Evolutionary conservation across 2,797 vertebrate genomes (phyloP), one percentile per base, ranked within the genome.

Genomic region (Pteropus rufus): DNA sequence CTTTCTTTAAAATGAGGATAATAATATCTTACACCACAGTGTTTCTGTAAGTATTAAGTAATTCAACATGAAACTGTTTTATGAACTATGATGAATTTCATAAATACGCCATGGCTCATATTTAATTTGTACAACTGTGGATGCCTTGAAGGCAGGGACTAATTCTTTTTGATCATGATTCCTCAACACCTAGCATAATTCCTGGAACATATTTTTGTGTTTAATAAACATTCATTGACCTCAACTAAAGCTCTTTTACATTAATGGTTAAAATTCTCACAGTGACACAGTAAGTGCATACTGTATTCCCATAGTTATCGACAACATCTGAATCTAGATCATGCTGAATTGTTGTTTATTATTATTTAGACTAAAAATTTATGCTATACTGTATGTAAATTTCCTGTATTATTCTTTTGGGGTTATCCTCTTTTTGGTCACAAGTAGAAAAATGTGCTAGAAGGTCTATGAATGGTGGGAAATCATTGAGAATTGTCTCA

Each of bases 21-120:
- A n/a, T 62, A 77, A 56, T 77, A 64, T 70, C 26, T 85, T 81
- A 76, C 2, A 73, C 79, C 31, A 89, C 49, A 92, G 14, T 3
- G 36, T 93, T 96, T 96, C n/a, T 36, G 7, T 83, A 95, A 76
- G 67, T 88, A 91, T 79, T 72, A 93, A 72, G 24, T 76, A 75
- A 86, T 79, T 93, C 70, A 67, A 62, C 72, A 7, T 70, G 34
- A 92, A 89, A 69, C 65, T 60, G 3, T 60, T 89, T 82, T 65
- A 69, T 92, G 56, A 93, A 73, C 52, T 82, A 58, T 60, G 15
- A 82, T 10, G 69, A 81, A 46, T 75, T 64, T 92, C 69, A 39
- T 75, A 85, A 72, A 18, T 77, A 54, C 19, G 44, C 1, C 19
- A 24, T 65, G 64, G 84, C 16, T 93, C 12, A 34, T 91, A 58